Evolutionary conservation across 2,113 vertebrate genomes (phyloP), one percentile per base, ranked within the genome.

Genomic region (Leptobrachium ailaonicum): DNA sequence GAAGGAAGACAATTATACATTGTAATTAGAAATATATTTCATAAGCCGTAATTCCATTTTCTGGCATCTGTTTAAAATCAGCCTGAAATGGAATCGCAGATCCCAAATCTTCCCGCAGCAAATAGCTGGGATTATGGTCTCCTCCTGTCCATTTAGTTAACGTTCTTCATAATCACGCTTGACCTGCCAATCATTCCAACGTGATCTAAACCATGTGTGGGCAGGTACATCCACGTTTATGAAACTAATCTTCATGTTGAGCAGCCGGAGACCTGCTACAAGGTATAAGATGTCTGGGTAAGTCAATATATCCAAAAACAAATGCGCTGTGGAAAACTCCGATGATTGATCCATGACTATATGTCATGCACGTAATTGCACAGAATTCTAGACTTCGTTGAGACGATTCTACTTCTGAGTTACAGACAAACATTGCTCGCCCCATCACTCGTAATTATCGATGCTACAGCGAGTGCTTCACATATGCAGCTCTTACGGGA

Each of bases 61-160:
- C 63, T 56, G 20, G 41, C 78, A 80, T 80, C 71, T 80, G 78
- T 80, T 80, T 67, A 68, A 72, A 60, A 80, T 80, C 71, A 80
- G 11, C 41, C 44, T 50, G 63, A 76, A 62, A 75, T 42, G 67
- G 56, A 47, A 71, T 41, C 63, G 13, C 45, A 20, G 63, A 80
- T 50, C 41, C 63, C 47, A 64, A 73, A 70, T 45, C 53, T 60
- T 60, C 67, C 68, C 42, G 41, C 20, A 67, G 50, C 50, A 77
- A 77, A 80, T 73, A n/a, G 73, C 63, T 66, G n/a, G 3, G 47
- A 72, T 56, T 80, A 80, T 66, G 53, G 71, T 67, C 77, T 80
- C n/a, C 71, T 77, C 40, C 77, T 58, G 73, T 66, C 77, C 58
- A 43, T 62, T 50, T 53, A 71, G 60, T 42, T 73, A 11, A 44